Conservation (phyloP, 2,113 vertebrate species). For the Sclerurus mexicanus region DNA sequence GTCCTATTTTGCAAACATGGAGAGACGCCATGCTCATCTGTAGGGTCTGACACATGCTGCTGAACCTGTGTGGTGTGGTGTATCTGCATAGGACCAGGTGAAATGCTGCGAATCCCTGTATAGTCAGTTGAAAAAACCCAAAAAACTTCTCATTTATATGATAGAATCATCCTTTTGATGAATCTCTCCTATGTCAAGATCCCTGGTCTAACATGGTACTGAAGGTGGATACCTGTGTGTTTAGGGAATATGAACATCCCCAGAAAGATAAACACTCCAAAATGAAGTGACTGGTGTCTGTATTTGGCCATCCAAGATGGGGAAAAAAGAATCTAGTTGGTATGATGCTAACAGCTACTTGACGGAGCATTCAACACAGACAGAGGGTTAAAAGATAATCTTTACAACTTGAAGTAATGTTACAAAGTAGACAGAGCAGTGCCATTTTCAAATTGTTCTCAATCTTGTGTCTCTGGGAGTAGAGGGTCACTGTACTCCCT, state of each 20-base stretch:
- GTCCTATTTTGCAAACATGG: background rate
- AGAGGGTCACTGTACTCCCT: background rate
- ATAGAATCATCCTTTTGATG: background rate
- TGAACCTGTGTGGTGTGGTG: fast-evolving
- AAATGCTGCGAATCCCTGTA: background rate
- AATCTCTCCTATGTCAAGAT: background rate
- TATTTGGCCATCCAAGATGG: background rate
- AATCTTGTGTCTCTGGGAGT: background rate
- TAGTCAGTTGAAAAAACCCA: background rate
- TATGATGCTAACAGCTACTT: background rate
- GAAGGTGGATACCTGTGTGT: background rate
- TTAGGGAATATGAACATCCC: background rate
- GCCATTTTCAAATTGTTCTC: background rate
- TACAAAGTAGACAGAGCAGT: background rate
- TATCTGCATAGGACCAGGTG: background rate
- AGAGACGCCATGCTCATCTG: fast-evolving
- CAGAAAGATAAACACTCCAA: background rate
- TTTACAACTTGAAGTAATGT: background rate
- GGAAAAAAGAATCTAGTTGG: background rate
- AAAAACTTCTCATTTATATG: background rate
- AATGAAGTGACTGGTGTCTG: background rate
- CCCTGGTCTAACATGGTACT: background rate
- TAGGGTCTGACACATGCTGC: fast-evolving
- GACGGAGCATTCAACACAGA: background rate
- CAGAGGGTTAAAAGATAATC: background rate